Conservation (phyloP, 2,888 invertebrate genomes). For the Bugula neritina region DNA sequence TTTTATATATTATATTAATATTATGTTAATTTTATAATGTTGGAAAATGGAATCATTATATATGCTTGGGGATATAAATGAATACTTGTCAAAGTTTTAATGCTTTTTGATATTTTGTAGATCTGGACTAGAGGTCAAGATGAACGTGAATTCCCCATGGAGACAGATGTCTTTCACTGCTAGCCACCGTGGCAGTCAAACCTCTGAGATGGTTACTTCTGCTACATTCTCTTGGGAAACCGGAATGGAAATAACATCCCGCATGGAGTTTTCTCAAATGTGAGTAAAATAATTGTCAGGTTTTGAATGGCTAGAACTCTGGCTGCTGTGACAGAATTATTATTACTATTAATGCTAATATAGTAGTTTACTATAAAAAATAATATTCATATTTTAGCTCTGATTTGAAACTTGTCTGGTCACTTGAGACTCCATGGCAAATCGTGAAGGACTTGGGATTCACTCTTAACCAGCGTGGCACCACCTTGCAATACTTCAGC, state of each 20-base stretch:
- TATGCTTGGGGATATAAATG: no score
- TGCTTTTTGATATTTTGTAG: no score
- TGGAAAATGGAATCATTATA: no score
- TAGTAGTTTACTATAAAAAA: no score
- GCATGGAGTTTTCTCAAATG: neutral
- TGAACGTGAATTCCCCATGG: conserved; percentile 3
- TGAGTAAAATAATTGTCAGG: no score
- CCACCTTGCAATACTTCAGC: neutral
- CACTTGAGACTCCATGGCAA: neutral
- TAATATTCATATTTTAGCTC: neutral
- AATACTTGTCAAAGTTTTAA: no score
- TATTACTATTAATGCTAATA: no score
- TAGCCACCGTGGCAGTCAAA: neutral
- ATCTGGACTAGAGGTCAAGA: conserved; percentile 6
- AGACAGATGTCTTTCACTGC: neutral
- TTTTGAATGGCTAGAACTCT: no score
- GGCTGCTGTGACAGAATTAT: no score
- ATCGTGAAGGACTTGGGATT: neutral
- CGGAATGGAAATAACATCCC: neutral
- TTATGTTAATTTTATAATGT: no score
- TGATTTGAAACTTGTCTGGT: neutral
- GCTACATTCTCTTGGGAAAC: conserved; percentile 21
- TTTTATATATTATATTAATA: no score
- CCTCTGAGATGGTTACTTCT: neutral
- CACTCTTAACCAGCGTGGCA: conserved; percentile 24